Evolutionary conservation across 2,113 vertebrate genomes (phyloP).

Genomic region (Emberiza fucata): DNA sequence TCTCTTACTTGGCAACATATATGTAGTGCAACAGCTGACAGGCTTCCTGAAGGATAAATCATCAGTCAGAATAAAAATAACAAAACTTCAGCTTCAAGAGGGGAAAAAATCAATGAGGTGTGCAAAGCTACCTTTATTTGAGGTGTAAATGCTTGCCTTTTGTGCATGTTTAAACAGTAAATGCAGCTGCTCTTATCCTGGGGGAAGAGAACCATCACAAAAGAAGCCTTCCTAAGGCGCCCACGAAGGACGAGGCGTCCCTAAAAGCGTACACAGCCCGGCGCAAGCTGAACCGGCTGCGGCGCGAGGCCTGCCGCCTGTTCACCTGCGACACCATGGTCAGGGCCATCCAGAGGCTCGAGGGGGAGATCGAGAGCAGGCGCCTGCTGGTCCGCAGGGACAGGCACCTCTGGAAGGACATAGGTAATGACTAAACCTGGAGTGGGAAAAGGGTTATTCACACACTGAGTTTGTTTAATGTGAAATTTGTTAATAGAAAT

Average conservation of each 20-base stretch:
- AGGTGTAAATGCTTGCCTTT: not conserved
- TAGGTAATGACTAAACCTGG: slow-evolving; percentile 76
- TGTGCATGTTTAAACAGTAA: slow-evolving; percentile 71
- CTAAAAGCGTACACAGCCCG: slow-evolving; percentile 86
- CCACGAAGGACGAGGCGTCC: slow-evolving; percentile 92
- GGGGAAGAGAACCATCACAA: slow-evolving; percentile 75
- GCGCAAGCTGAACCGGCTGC: slow-evolving; percentile 83
- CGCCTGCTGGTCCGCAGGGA: slow-evolving; percentile 88
- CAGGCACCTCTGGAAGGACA: slow-evolving; percentile 93
- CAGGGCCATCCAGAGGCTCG: slow-evolving; percentile 87
- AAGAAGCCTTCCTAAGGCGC: slow-evolving; percentile 81
- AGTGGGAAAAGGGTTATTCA: not conserved
- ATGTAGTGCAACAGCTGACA: not conserved
- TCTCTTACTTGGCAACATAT: not conserved
- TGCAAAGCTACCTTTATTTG: not conserved
- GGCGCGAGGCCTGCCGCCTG: slow-evolving; percentile 82
- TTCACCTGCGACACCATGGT: slow-evolving; percentile 85
- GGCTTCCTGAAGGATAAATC: not conserved
- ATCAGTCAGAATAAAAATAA: not conserved
- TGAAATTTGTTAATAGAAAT: not conserved
- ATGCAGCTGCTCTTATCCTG: slow-evolving; percentile 79
- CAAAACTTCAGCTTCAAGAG: not conserved
- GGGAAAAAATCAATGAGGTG: not conserved
- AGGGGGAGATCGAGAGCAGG: slow-evolving; percentile 84
- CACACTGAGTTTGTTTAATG: not conserved